Base-by-base conservation (phyloP, 35 echinoderm and acorn worm genomes). In the Nesometra sesokonis region DNA sequence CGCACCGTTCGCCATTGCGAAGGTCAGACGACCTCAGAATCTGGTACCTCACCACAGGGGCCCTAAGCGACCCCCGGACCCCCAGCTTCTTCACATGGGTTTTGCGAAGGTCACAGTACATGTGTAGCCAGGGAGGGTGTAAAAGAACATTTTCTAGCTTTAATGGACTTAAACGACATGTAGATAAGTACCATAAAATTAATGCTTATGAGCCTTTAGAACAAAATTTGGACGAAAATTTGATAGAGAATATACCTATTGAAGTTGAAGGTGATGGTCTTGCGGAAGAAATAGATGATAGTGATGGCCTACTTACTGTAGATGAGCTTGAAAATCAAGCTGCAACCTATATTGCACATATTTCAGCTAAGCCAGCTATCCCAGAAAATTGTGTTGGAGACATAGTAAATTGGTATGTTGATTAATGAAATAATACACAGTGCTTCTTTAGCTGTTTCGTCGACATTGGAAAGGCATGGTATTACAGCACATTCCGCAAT, bases 111-210 rank as follows among this genome's bases (percentile, higher is more conserved):
- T n/a, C n/a, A n/a, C n/a, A n/a, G n/a, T n/a, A n/a, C n/a, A n/a
- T n/a, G n/a, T n/a, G n/a, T n/a, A n/a, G 89, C 27, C 83, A 91
- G 35, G 84, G 89, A 47, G 89, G 38, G 33, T 86, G 89, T 31
- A 77, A 76, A 11, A 77, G 82, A 32, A 86, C 84, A n/a, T 91
- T 91, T 86, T 80, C 85, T 81, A 78, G 77, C 33, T 91, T 80
- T 86, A 78, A 36, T 86, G 89, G 89, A 34, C 81, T 91, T 34
- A 84, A 46, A 36, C 31, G 30, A 33, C 89, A 86, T 86, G 67
- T 86, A 76, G 8, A 67, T 34, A 86, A 47, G 39, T 47, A 85
- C 35, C 32, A 87, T 40, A 84, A 84, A 84, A 23, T 40, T 47
- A 47, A 57, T 47, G 13, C 32, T 19, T 76, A 30, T 77, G 85